Percentiles rank a stretch among this genome's conserved stretches.
Conservation (phyloP, 2,888 invertebrate species). For the Nymphalis urticae region DNA sequence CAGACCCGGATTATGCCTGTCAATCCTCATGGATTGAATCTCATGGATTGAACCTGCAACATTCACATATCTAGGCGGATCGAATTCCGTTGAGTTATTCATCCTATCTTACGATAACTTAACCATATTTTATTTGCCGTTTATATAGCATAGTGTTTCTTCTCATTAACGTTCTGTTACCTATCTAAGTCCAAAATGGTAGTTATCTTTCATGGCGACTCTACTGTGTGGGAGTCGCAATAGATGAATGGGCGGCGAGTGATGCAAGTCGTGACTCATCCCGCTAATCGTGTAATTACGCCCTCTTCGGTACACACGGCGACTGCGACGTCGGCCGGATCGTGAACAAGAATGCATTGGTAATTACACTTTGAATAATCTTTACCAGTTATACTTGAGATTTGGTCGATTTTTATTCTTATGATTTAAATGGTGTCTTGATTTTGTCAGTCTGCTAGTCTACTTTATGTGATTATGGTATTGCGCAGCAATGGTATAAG, state of each 20-base stretch:
- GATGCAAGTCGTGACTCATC: conserved; percentile 45
- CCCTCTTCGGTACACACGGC: conserved; percentile 35
- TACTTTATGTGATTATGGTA: too few relatives aligned
- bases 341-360: conserved; percentile 14
- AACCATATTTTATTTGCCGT: too few relatives aligned
- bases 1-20: too few relatives aligned
- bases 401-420: neutral
- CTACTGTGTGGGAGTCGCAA: conserved; percentile 27
- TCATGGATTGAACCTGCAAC: too few relatives aligned
- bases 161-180: neutral
- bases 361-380: neutral
- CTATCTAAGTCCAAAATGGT: too few relatives aligned
- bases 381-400: neutral
- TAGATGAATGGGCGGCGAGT: conserved; percentile 40
- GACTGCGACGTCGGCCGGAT: neutral
- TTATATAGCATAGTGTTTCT: neutral
- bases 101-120: too few relatives aligned
- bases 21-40: too few relatives aligned
- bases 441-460: too few relatives aligned
- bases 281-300: conserved; percentile 45
- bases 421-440: too few relatives aligned
- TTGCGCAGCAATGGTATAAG: too few relatives aligned
- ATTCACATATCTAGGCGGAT: too few relatives aligned
- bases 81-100: too few relatives aligned
- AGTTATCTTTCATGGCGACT: conserved; percentile 5